Conservation (phyloP, 2,888 invertebrate genomes). For the Dinocampus coccinellae region DNA sequence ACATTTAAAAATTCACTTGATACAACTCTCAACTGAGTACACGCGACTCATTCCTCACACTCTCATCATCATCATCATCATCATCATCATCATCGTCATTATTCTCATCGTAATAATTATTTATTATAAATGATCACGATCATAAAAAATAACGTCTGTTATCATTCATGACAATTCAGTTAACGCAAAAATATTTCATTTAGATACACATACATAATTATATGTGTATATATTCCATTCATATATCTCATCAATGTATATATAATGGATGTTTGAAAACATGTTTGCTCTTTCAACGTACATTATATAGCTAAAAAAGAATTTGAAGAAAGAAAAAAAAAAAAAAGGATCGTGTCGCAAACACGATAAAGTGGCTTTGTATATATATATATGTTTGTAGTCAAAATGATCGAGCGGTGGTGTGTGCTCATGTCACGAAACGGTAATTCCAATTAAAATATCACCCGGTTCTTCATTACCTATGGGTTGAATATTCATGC, state of each 20-base stretch:
- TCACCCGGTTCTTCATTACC: slow-evolving; percentile 45
- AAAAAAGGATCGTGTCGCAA: no score
- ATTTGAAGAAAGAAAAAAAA: not conserved
- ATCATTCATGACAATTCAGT: slow-evolving; percentile 34
- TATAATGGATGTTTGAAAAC: not conserved
- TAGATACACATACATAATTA: slow-evolving; percentile 2
- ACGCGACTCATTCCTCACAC: not conserved
- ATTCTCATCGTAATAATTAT: slow-evolving; percentile 18
- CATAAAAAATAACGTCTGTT: slow-evolving; percentile 26
- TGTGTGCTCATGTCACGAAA: slow-evolving; percentile 36
- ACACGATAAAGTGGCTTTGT: slow-evolving; percentile 16
- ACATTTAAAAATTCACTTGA: not conserved
- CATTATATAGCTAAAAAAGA: not conserved
- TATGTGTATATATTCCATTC: no score
- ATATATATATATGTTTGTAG: not conserved
- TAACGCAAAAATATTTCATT: not conserved
- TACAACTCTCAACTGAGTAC: not conserved
- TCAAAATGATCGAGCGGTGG: slow-evolving; percentile 17
- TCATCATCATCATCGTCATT: no score
- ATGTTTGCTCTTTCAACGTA: slow-evolving; percentile 4
- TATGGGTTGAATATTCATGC: slow-evolving; percentile 49
- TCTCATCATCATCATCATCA: slow-evolving; percentile 13
- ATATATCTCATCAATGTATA: not conserved
- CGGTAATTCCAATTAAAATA: slow-evolving; percentile 52
- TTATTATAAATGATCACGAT: slow-evolving; percentile 37